A percentile compares a stretch with the other conserved stretches of the same genome.
These are phyloP conservation scores for Gonatopus flavifemur DNA, from an alignment of 1,140 invertebrate species.

Conservation along the genomic window DNA sequence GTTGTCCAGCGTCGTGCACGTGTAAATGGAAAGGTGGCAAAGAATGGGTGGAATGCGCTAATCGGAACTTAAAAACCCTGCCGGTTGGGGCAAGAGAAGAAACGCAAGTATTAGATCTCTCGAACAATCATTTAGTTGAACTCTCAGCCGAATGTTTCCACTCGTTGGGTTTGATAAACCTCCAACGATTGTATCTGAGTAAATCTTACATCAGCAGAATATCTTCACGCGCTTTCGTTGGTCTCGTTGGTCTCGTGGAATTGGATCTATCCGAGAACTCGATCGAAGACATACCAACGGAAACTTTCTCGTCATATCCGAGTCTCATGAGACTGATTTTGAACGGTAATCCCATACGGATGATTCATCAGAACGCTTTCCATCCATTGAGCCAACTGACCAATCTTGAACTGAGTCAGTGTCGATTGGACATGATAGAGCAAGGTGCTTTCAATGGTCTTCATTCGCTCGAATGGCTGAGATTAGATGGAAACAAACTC, in stretches of 20 bases:
- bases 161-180: constrained; percentile 76
- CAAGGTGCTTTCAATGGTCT: constrained; percentile 80
- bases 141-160: constrained; percentile 76
- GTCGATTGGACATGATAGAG: constrained; percentile 75
- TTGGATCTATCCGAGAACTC: constrained; percentile 84
- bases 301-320: constrained; percentile 74
- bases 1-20: constrained; percentile 73
- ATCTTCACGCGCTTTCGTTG: constrained; percentile 76
- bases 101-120: constrained; percentile 85
- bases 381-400: constrained; percentile 72
- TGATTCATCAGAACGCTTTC: constrained; percentile 75
- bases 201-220: constrained; percentile 76
- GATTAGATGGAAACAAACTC: constrained; percentile 79
- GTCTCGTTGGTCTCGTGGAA: constrained; percentile 85
- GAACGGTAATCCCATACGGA: constrained; percentile 77
- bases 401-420: constrained; percentile 79
- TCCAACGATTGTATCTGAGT: constrained; percentile 82
- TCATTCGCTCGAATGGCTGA: constrained; percentile 79
- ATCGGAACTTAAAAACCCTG: constrained; percentile 71
- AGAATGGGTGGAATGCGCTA: constrained; percentile 83
- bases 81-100: constrained; percentile 83
- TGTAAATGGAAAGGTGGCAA: constrained; percentile 94
- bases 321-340: constrained; percentile 80
- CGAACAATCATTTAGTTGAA: constrained; percentile 76
- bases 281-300: constrained; percentile 73